These are phyloP conservation scores for Agriopis marginaria DNA, from an alignment of 2,888 invertebrate genomes.

Conservation along the genomic window DNA sequence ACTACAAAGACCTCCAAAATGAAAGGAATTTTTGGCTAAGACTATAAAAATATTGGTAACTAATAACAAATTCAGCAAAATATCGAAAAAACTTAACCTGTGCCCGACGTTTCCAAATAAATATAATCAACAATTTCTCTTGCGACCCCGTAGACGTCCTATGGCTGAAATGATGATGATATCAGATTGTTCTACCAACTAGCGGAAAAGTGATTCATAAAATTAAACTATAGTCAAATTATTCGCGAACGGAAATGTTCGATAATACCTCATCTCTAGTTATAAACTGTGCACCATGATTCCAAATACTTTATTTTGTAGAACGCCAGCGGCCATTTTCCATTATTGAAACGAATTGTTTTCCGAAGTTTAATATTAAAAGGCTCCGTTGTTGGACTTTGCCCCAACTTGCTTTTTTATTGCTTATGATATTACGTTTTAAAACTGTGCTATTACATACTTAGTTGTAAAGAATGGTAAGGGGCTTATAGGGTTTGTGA, in stretches of 20 bases:
- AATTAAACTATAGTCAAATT: background rate
- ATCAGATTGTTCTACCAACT: background rate
- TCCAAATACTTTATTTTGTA: conserved; percentile 78
- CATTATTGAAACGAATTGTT: conserved; percentile 81
- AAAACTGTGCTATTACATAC: conserved; percentile 34
- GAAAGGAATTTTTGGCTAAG: too few relatives aligned
- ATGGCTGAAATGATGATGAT: background rate
- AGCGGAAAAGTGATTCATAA: background rate
- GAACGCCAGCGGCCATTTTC: conserved; percentile 69
- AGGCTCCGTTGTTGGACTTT: conserved; percentile 64
- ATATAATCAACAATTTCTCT: too few relatives aligned
- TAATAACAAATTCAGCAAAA: too few relatives aligned
- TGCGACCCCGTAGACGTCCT: too few relatives aligned
- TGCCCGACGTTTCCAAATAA: too few relatives aligned
- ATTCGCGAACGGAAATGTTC: background rate
- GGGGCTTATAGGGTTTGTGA: too few relatives aligned
- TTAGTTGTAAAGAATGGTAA: too few relatives aligned
- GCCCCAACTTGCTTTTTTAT: conserved; percentile 56
- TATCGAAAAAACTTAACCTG: too few relatives aligned
- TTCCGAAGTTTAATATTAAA: conserved; percentile 77
- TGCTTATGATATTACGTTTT: conserved; percentile 55
- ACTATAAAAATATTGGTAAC: too few relatives aligned
- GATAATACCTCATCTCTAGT: conserved; percentile 52
- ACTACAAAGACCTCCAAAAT: too few relatives aligned
- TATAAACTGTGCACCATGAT: conserved; percentile 71